Conservation (phyloP, 2,113 vertebrate species). For the Hippocampus guttulatus region DNA sequence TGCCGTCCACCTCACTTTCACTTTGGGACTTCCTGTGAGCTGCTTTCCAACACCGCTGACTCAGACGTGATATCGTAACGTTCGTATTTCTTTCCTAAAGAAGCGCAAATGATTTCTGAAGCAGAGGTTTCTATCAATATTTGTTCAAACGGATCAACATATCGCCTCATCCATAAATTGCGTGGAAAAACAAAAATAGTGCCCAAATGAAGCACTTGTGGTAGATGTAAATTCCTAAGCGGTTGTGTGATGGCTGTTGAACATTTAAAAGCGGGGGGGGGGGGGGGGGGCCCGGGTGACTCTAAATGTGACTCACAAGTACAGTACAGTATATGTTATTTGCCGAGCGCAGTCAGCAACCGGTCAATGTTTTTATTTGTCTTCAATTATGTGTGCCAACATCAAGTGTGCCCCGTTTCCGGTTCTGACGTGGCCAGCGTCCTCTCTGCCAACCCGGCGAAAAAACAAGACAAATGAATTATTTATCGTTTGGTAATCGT, state of each 20-base stretch:
- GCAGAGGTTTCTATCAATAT: neutral
- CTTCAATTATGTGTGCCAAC: neutral
- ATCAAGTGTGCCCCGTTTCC: neutral
- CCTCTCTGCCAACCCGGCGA: slow-evolving; percentile 51
- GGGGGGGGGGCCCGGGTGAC: no score
- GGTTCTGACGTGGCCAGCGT: slow-evolving; percentile 17
- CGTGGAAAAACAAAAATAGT: neutral
- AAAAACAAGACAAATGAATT: slow-evolving; percentile 67
- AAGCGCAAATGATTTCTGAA: slow-evolving; percentile 2
- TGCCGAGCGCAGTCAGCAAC: neutral
- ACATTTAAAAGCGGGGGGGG: neutral
- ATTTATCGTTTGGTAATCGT: slow-evolving; percentile 78
- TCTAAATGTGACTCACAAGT: neutral
- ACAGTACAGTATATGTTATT: neutral
- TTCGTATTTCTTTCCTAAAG: neutral
- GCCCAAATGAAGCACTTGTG: neutral
- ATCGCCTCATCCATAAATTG: neutral
- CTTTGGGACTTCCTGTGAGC: neutral
- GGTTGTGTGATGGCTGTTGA: neutral
- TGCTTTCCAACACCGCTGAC: neutral
- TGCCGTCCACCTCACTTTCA: neutral
- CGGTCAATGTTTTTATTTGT: neutral
- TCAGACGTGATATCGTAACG: neutral
- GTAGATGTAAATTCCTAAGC: neutral
- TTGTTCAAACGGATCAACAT: neutral